Conservation (phyloP, 1,140 invertebrate species). For the Battus philenor region DNA sequence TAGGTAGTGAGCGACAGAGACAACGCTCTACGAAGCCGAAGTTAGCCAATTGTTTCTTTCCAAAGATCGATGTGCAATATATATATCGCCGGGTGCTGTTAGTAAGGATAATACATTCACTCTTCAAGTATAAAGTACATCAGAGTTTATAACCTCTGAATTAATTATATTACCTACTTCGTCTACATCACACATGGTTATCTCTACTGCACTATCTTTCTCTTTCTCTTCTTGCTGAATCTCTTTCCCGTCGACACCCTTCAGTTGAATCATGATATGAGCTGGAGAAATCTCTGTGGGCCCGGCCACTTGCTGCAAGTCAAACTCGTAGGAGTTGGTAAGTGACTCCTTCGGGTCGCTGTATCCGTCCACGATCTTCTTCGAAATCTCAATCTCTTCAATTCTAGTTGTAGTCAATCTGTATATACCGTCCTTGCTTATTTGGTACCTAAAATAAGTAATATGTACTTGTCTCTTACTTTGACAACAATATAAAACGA, state of each 20-base stretch:
- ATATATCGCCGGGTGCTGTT: no score
- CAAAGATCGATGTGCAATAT: no score
- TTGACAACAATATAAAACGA: neutral
- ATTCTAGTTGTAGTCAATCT: conserved; percentile 85
- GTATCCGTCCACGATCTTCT: conserved; percentile 76
- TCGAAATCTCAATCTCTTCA: conserved; percentile 85
- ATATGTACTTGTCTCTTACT: neutral
- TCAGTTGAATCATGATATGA: conserved; percentile 42
- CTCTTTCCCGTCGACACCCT: conserved; percentile 24
- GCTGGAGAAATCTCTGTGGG: conserved; percentile 40
- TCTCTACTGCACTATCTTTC: conserved; percentile 38
- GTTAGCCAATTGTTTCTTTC: no score
- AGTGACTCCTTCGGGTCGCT: conserved; percentile 52
- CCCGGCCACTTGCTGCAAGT: conserved; percentile 41
- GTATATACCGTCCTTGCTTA: conserved; percentile 85
- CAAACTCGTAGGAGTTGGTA: conserved; percentile 52
- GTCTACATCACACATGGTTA: conserved; percentile 60
- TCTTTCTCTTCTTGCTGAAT: no score
- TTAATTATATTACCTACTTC: conserved; percentile 56
- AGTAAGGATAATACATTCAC: no score
- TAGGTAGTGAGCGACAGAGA: no score
- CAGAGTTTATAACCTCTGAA: conserved; percentile 40
- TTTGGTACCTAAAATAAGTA: conserved; percentile 77
- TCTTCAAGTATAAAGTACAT: conserved; percentile 24
- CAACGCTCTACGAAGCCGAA: no score